Percentiles rank a stretch among this genome's conserved stretches.
phyloP scores from a whole-genome alignment of 2,113 vertebrate species.

The Lophius piscatorius region DNA sequence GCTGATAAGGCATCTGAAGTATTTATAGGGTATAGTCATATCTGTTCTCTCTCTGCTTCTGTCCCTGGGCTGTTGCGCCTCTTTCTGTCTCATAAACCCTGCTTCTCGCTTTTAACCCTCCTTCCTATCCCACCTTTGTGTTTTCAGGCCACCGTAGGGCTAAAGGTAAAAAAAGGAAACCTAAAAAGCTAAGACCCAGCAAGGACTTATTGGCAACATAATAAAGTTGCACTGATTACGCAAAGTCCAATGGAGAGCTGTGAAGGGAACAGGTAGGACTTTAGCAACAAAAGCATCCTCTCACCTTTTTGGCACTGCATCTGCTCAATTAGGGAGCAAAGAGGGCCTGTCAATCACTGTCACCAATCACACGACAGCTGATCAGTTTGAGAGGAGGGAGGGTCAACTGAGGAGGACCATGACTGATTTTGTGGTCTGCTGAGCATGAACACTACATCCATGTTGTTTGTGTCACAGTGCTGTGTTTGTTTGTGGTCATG shows the following conservation, averaged over 20 bases:
- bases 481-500: constrained; percentile 34
- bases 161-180: constrained; percentile 97
- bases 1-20: constrained; percentile 82
- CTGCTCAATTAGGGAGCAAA: constrained; percentile 58
- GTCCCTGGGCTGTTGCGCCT: constrained; percentile 52
- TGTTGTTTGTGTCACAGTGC: constrained; percentile 28
- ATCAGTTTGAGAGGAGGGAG: constrained; percentile 58
- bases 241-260: constrained; percentile 80
- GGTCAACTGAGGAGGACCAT: constrained; percentile 61
- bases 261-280: constrained; percentile 92
- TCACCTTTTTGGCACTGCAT: constrained; percentile 59
- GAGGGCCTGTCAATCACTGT: constrained; percentile 62
- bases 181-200: constrained; percentile 90
- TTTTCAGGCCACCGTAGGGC: constrained; percentile 95
- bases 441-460: constrained; percentile 50
- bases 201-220: constrained; percentile 87
- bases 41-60: constrained; percentile 66
- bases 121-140: constrained; percentile 85
- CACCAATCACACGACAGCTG: constrained; percentile 64
- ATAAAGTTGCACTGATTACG: constrained; percentile 75
- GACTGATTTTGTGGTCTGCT: constrained; percentile 59
- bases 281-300: constrained; percentile 45
- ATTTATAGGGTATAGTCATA: constrained; percentile 80
- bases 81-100: constrained; percentile 74
- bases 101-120: constrained; percentile 77